Base-by-base conservation (phyloP, 1,140 invertebrate species). In the Drosophila subpulchrella region DNA sequence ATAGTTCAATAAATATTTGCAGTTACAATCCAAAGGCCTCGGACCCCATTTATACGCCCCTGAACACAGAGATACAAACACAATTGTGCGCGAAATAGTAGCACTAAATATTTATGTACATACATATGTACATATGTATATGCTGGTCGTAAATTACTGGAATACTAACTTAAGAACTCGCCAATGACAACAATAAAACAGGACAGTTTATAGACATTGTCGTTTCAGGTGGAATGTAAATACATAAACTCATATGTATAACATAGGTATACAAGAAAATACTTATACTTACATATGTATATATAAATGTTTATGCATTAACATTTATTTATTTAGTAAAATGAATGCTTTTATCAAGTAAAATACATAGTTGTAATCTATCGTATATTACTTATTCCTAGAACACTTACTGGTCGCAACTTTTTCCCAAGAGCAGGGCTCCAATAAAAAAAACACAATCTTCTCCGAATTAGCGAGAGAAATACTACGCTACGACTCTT, bases 31-130 rank as follows among this genome's bases (percentile, higher is more conserved):
- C 6, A 27, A 32, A 5, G 13, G 27, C 6, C 50, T 11, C n/a
- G 12, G 0, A 6, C n/a, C 42, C 17, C 1, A 11, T 46, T 20
- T 12, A 10, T 24, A 46, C 44, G 20, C 20, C 20, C 4, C 44
- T 42, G 10, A 27, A n/a, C 39, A 44, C 36, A 38, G 24, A 54
- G 17, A 54, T 30, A 27, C 24, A 57, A n/a, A 32, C 7, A 57
- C 27, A 44, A 32, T 24, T 32, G 54, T 30, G 38, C 32, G 27
- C 39, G 27, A 44, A 42, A 44, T 32, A 30, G 8, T 32, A 57
- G 39, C 24, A 32, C 54, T 44, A 20, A 57, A 44, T 13, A 38
- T 20, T 0, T n/a, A n/a, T n/a, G n/a, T n/a, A n/a, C n/a, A n/a
- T 20, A 20, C 20, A 20, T 20, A 20, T 20, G 20, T 20, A 20